Evolutionary conservation across 2,888 invertebrate species (phyloP).

Genomic region (Branchellion lobata): DNA sequence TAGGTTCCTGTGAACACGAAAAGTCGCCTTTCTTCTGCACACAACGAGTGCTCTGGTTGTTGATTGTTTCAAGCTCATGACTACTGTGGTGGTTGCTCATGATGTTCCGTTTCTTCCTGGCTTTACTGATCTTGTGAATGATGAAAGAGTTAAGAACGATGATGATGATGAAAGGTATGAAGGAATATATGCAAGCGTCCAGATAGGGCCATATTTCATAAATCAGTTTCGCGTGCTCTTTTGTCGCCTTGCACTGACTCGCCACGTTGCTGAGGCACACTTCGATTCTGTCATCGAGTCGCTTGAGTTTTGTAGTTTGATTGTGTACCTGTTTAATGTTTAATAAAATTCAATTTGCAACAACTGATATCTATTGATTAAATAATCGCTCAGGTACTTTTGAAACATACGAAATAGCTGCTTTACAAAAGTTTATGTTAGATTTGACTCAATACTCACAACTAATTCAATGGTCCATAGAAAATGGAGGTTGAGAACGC

Average conservation of each 20-base stretch:
- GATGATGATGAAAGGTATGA: constrained; percentile 58
- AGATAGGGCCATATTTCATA: constrained; percentile 58
- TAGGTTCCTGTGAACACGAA: neutral
- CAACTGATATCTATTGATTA: too few relatives aligned
- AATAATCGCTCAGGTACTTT: too few relatives aligned
- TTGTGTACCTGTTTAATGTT: neutral
- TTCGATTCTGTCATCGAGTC: neutral
- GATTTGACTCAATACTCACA: too few relatives aligned
- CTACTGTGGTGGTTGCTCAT: neutral
- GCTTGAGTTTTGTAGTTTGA: neutral
- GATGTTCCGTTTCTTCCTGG: constrained; percentile 42
- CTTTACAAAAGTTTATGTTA: too few relatives aligned
- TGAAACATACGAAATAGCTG: too few relatives aligned
- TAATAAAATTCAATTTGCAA: too few relatives aligned
- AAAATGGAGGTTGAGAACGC: constrained; percentile 58
- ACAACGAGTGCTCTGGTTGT: neutral
- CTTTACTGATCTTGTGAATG: constrained; percentile 56
- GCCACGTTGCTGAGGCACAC: constrained; percentile 47
- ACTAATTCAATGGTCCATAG: constrained; percentile 56
- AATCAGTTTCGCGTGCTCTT: constrained; percentile 52
- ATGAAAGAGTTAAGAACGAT: constrained; percentile 58
- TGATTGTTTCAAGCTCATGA: neutral
- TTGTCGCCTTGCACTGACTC: constrained; percentile 50
- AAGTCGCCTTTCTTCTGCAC: neutral
- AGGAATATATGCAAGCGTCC: constrained; percentile 58